These are phyloP conservation scores for Eublepharis macularius DNA, from an alignment of 2,113 vertebrate genomes.

Conservation along the genomic window DNA sequence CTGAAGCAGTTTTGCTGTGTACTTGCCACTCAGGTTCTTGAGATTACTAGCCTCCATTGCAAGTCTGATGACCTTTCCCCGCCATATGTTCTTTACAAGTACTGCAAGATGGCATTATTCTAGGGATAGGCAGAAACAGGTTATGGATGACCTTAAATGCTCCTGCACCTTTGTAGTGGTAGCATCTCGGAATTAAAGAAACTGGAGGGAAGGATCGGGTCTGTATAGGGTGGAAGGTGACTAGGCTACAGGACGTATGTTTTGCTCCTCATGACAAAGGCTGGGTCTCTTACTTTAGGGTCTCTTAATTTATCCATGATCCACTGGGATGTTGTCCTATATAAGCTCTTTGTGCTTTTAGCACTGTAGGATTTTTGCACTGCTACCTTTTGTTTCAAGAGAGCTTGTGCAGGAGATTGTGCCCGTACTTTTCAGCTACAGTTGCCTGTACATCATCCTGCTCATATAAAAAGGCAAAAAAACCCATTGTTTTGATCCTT, in stretches of 20 bases:
- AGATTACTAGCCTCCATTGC: background rate
- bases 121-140: background rate
- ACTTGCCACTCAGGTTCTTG: no score
- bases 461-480: background rate
- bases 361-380: background rate
- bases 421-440: background rate
- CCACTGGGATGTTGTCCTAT: background rate
- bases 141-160: background rate
- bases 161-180: background rate
- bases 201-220: background rate
- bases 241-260: background rate
- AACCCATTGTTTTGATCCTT: conserved; percentile 12
- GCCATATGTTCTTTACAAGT: background rate
- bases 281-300: background rate
- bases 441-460: background rate
- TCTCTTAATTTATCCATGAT: no score
- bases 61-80: background rate
- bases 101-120: background rate
- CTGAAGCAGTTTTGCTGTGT: background rate
- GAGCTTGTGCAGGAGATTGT: background rate
- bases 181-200: background rate
- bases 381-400: background rate
- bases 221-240: background rate
- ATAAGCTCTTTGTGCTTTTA: background rate
- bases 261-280: background rate